Evolutionary conservation across 92 coral and sea anemone genomes (phyloP).

Genomic region (Heliopora coerulea): DNA sequence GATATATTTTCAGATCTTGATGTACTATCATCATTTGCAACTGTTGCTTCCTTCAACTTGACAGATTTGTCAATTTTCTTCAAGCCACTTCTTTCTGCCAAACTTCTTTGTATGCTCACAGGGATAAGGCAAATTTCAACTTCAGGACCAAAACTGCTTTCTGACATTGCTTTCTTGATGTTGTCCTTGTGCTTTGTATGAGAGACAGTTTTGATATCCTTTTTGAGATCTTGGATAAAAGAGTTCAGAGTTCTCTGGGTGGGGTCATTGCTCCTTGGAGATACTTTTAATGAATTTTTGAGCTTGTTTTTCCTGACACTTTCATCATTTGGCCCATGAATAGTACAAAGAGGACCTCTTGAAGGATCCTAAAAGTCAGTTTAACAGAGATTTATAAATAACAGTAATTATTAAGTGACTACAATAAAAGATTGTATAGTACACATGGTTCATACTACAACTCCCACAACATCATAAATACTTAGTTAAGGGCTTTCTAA

Average conservation of each 20-base stretch:
- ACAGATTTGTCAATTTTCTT: background rate
- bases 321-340: slow-evolving; percentile 1
- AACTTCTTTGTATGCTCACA: background rate
- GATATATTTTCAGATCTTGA: too few relatives aligned
- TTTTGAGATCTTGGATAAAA: background rate
- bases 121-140: background rate
- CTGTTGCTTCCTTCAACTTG: too few relatives aligned
- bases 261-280: background rate
- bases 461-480: too few relatives aligned
- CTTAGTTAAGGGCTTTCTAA: too few relatives aligned
- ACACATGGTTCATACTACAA: too few relatives aligned
- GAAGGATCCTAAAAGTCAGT: background rate
- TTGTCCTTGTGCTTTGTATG: background rate
- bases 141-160: background rate
- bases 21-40: too few relatives aligned
- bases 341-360: background rate
- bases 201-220: background rate
- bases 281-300: background rate
- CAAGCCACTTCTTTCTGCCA: background rate
- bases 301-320: background rate
- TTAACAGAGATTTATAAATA: background rate
- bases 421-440: too few relatives aligned
- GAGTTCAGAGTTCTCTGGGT: slow-evolving; percentile 9
- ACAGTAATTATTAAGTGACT: too few relatives aligned
- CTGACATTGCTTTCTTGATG: background rate